Evolutionary conservation across 1,140 invertebrate genomes (phyloP).

Genomic region (Sycophila sp.): DNA sequence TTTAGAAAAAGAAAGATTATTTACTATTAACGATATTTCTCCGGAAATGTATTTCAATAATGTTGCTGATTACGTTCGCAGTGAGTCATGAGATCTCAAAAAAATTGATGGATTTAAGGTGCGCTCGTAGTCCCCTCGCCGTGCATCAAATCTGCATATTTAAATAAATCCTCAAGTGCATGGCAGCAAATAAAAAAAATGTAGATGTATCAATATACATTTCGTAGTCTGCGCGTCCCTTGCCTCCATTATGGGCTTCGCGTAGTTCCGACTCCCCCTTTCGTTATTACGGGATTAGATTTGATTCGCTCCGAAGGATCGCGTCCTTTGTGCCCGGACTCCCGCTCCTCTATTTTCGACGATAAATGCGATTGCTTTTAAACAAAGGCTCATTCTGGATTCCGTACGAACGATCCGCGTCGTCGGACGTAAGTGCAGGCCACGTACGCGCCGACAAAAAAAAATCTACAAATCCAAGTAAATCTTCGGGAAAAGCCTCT

Average conservation of each 20-base stretch:
- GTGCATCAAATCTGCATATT: slow-evolving; percentile 9
- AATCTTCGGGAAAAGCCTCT: slow-evolving; percentile 16
- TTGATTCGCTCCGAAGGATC: slow-evolving; percentile 26
- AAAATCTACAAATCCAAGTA: slow-evolving; percentile 35
- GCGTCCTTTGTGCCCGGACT: slow-evolving; percentile 21
- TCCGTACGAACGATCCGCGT: slow-evolving; percentile 11
- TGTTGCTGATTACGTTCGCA: background rate
- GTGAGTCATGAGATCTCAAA: background rate
- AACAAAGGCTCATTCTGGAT: slow-evolving; percentile 37
- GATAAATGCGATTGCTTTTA: slow-evolving; percentile 40
- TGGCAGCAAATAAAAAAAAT: background rate
- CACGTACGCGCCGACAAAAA: slow-evolving; percentile 14
- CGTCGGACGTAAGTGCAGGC: background rate
- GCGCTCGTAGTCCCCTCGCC: background rate
- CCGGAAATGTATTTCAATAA: no score
- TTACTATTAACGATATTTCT: no score
- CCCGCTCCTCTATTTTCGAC: slow-evolving; percentile 20
- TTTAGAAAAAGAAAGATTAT: no score
- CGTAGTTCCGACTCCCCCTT: slow-evolving; percentile 6
- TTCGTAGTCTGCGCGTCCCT: background rate
- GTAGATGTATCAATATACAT: background rate
- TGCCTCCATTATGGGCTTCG: slow-evolving; percentile 23
- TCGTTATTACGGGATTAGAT: slow-evolving; percentile 36
- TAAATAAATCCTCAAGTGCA: slow-evolving; percentile 12
- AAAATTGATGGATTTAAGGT: background rate